Evolutionary conservation across 2,888 invertebrate species (phyloP).

Genomic region (Osmoderma eremita): DNA sequence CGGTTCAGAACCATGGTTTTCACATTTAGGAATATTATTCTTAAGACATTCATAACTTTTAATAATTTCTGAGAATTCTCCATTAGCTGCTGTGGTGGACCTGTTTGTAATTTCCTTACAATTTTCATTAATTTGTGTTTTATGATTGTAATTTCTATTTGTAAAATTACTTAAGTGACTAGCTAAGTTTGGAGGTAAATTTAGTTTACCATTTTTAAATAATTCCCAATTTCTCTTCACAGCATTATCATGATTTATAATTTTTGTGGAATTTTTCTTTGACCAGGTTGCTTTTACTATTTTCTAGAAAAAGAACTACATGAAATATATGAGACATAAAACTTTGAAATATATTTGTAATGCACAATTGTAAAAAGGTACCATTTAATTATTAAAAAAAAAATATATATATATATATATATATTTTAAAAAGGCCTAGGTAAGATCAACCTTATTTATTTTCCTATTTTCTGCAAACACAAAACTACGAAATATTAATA

Average conservation of each 20-base stretch:
- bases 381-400: too few species aligned
- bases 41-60: conserved; percentile 60
- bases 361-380: too few species aligned
- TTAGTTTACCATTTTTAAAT: conserved; percentile 68
- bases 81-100: conserved; percentile 30
- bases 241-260: conserved; percentile 72
- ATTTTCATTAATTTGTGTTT: conserved; percentile 52
- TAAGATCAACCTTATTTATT: too few species aligned
- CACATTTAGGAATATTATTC: conserved; percentile 60
- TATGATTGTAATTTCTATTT: conserved; percentile 61
- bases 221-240: conserved; percentile 78
- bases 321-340: conserved; percentile 4
- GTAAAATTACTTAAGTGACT: conserved; percentile 76
- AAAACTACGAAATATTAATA: too few species aligned
- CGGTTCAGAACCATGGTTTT: conserved; percentile 24
- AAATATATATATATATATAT: too few species aligned
- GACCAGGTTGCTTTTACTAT: conserved; percentile 74
- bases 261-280: conserved; percentile 67
- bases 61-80: conserved; percentile 67
- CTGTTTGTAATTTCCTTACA: conserved; percentile 12
- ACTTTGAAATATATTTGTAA: background rate
- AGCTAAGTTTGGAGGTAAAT: conserved; percentile 62
- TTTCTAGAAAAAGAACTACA: conserved; percentile 65
- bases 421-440: too few species aligned
- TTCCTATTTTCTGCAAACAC: too few species aligned